Evolutionary conservation across 2,888 invertebrate species (phyloP).

Genomic region (Linyphia triangularis): DNA sequence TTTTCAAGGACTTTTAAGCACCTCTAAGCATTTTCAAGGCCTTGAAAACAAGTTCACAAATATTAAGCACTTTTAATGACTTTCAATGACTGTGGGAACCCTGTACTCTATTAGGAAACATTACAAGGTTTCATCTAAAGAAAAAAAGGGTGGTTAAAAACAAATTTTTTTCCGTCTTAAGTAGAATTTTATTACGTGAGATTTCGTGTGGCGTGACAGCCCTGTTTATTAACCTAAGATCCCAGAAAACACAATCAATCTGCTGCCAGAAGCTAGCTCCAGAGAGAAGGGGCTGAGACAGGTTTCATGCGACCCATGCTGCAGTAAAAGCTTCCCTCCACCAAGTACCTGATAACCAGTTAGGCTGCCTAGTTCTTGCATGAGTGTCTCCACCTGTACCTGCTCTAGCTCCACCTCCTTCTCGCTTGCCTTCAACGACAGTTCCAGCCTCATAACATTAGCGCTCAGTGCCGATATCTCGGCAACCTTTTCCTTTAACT

Average conservation of each 20-base stretch:
- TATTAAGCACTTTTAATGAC: too few species aligned
- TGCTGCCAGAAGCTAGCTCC: neutral
- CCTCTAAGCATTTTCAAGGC: too few species aligned
- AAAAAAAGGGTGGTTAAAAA: too few species aligned
- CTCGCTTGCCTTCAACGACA: conserved; percentile 23
- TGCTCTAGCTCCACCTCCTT: conserved; percentile 56
- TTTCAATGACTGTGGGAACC: too few species aligned
- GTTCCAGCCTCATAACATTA: conserved; percentile 35
- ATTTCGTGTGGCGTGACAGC: too few species aligned
- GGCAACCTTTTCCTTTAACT: conserved; percentile 51
- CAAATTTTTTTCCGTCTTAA: too few species aligned
- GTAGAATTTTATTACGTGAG: too few species aligned
- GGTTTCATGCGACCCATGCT: conserved; percentile 60
- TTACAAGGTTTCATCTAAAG: too few species aligned
- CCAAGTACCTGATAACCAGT: conserved; percentile 71
- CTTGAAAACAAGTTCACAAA: too few species aligned
- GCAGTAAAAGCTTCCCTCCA: conserved; percentile 43
- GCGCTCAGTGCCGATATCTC: conserved; percentile 43
- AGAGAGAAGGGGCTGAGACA: neutral
- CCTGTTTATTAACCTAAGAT: too few species aligned
- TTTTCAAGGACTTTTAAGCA: too few species aligned
- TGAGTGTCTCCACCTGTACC: conserved; percentile 63
- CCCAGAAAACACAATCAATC: neutral
- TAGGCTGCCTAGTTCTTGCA: conserved; percentile 66
- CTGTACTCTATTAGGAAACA: too few species aligned